Evolutionary conservation across 2,888 invertebrate species (phyloP).

Genomic region (Agrenia bidenticulata): DNA sequence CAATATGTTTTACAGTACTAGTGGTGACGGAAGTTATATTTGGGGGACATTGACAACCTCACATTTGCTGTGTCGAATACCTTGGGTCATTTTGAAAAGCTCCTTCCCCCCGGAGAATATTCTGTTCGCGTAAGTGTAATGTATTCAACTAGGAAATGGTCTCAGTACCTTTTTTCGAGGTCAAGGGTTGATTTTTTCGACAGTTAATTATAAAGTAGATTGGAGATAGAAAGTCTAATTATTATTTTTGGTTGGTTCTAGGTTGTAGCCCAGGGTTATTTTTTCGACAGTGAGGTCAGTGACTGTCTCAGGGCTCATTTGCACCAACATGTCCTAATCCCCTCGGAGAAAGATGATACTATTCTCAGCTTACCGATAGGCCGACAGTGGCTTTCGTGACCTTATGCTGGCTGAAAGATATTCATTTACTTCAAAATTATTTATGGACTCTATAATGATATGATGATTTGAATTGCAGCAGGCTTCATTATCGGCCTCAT

Average conservation of each 20-base stretch:
- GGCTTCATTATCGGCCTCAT: slow-evolving; percentile 40
- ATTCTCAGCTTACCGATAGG: slow-evolving; percentile 74
- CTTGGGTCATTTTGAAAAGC: slow-evolving; percentile 51
- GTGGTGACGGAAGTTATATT: too few relatives aligned
- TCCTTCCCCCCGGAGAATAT: slow-evolving; percentile 40
- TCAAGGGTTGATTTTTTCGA: background rate
- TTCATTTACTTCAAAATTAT: too few relatives aligned
- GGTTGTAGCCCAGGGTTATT: slow-evolving; percentile 65
- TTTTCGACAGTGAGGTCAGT: slow-evolving; percentile 62
- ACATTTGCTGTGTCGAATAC: slow-evolving; percentile 42
- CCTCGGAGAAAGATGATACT: slow-evolving; percentile 66
- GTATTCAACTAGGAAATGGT: background rate
- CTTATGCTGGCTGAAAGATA: too few relatives aligned
- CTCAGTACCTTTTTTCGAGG: background rate
- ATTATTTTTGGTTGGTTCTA: slow-evolving; percentile 21
- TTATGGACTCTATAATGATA: too few relatives aligned
- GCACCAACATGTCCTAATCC: slow-evolving; percentile 66
- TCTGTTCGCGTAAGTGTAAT: slow-evolving; percentile 31
- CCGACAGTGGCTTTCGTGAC: too few relatives aligned
- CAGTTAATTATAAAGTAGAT: too few relatives aligned
- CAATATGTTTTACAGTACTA: too few relatives aligned
- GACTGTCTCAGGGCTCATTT: slow-evolving; percentile 55
- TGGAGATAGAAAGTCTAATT: too few relatives aligned
- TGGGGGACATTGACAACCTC: slow-evolving; percentile 35
- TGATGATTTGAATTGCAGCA: slow-evolving; percentile 34